Conservation (phyloP, 2,888 invertebrate species). For the Eristalis pertinax region DNA sequence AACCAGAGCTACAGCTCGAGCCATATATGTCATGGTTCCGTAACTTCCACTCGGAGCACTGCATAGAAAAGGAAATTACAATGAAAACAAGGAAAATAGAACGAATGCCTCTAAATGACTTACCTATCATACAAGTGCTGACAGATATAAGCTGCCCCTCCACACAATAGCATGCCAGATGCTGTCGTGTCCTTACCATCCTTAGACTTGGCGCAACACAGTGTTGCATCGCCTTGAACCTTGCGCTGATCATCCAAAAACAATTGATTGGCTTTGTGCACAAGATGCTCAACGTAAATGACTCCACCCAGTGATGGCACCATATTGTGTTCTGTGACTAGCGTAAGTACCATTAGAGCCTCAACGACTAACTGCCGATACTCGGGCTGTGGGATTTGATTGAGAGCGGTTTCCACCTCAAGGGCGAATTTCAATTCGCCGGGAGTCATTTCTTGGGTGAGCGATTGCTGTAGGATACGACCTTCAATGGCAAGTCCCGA, state of each 20-base stretch:
- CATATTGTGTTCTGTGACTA: conserved; percentile 94
- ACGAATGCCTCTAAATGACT: not conserved
- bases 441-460: conserved; percentile 99
- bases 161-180: conserved; percentile 88
- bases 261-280: conserved; percentile 95
- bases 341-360: conserved; percentile 96
- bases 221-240: conserved; percentile 94
- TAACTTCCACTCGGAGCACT: conserved; percentile 98
- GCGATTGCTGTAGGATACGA: conserved; percentile 92
- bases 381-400: conserved; percentile 98
- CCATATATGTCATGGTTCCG: conserved; percentile 98
- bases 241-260: conserved; percentile 97
- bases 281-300: conserved; percentile 94
- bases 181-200: conserved; percentile 84
- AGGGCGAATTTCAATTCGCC: conserved; percentile 99
- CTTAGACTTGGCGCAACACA: conserved; percentile 93
- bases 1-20: conserved; percentile 89
- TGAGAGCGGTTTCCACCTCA: conserved; percentile 97
- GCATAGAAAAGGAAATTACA: conserved; percentile 67
- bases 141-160: conserved; percentile 97
- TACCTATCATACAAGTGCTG: conserved; percentile 95
- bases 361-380: conserved; percentile 98
- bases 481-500: conserved; percentile 97
- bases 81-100: not conserved
- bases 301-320: conserved; percentile 89